phyloP scores from a whole-genome alignment of 2,888 invertebrate genomes.

The Crioceris asparagi region DNA sequence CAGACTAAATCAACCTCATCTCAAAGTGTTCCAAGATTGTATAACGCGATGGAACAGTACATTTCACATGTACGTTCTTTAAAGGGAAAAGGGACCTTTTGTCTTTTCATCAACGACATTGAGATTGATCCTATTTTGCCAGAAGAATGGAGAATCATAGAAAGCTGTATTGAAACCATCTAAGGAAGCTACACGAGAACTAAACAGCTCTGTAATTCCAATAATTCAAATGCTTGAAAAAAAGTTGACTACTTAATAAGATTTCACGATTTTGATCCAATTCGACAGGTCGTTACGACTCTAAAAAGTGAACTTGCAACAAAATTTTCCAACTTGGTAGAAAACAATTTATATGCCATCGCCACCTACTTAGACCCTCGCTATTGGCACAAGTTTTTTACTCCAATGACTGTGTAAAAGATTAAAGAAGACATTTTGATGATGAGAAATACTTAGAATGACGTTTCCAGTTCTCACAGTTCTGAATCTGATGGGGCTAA shows the following conservation, averaged over 20 bases:
- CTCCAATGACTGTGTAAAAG: conserved; percentile 21
- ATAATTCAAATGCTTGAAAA: conserved; percentile 6
- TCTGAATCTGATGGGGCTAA: not conserved
- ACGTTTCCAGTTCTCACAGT: conserved; percentile 2
- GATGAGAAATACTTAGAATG: conserved; percentile 5
- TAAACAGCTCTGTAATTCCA: conserved; percentile 3
- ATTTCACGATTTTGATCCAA: conserved; percentile 18
- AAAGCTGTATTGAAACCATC: conserved; percentile 3
- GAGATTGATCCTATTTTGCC: conserved; percentile 2
- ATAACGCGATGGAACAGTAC: conserved; percentile 6
- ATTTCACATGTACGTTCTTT: conserved; percentile 1
- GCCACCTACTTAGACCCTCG: conserved; percentile 23
- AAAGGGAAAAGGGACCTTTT: conserved; percentile 4
- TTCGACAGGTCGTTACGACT: no score
- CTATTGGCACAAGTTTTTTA: conserved; percentile 23
- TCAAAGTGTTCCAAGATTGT: conserved; percentile 6
- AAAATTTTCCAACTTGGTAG: conserved; percentile 20
- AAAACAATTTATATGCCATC: conserved; percentile 22
- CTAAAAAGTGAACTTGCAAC: conserved; percentile 20
- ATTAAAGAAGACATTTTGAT: conserved; percentile 15
- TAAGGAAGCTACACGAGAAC: conserved; percentile 5
- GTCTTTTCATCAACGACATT: conserved; percentile 5
- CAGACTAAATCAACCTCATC: conserved; percentile 4
- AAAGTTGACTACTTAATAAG: conserved; percentile 7
- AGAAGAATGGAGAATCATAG: conserved; percentile 6